Evolutionary conservation across 1,140 invertebrate species (phyloP).

Genomic region (Zaprionus ghesquierei): DNA sequence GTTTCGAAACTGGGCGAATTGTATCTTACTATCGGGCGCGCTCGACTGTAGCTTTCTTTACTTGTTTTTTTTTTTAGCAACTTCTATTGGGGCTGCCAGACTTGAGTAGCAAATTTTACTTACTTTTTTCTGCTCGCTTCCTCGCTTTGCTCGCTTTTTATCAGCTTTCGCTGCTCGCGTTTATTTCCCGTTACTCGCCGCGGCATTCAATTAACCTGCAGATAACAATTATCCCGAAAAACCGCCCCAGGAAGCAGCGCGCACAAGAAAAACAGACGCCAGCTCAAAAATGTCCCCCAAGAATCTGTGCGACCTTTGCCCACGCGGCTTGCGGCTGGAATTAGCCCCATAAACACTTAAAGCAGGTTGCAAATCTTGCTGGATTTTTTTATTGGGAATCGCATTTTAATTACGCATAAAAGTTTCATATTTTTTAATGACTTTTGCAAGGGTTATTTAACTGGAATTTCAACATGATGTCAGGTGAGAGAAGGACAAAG

Average conservation of each 20-base stretch:
- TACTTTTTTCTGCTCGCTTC: not conserved
- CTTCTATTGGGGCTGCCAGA: slow-evolving; percentile 8
- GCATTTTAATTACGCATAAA: not conserved
- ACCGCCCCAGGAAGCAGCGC: not conserved
- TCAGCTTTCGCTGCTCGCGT: slow-evolving; percentile 2
- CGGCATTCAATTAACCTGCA: slow-evolving; percentile 20
- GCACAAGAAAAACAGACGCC: not conserved
- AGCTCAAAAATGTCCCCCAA: not conserved
- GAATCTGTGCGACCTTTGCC: not conserved
- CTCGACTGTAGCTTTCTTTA: no score
- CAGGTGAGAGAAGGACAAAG: no score
- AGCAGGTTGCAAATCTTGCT: not conserved
- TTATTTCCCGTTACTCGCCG: not conserved
- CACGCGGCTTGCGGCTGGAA: not conserved
- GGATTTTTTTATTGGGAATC: not conserved
- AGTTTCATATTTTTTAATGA: not conserved
- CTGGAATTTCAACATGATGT: not conserved
- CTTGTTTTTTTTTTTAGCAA: slow-evolving; percentile 9
- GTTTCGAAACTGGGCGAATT: no score
- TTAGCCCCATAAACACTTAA: not conserved
- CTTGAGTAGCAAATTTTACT: slow-evolving; percentile 1
- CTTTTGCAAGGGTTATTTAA: not conserved
- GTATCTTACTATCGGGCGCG: no score
- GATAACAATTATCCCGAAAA: slow-evolving; percentile 10
- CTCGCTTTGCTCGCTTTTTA: not conserved